A percentile compares a stretch with the other conserved stretches of the same genome.
These are phyloP conservation scores for Crossaster papposus DNA, from an alignment of 53 echinoderm and acorn worm species.

Conservation along the genomic window DNA sequence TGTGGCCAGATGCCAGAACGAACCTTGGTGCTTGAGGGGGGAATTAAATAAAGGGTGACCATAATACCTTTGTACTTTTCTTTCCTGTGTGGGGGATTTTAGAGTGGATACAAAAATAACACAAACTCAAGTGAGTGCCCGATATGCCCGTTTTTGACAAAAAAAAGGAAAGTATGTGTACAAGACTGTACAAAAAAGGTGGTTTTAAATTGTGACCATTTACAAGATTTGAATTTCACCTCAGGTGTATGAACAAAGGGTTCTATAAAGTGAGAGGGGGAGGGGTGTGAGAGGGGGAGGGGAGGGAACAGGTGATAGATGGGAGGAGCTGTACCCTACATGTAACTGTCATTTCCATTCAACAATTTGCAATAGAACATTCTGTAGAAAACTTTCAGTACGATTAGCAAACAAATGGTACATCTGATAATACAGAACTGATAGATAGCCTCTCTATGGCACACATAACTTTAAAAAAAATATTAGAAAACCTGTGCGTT, in stretches of 20 bases:
- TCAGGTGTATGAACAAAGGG: background rate
- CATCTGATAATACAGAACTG: too few species aligned
- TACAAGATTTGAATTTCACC: background rate
- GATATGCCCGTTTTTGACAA: background rate
- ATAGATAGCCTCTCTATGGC: too few species aligned
- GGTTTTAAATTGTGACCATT: background rate
- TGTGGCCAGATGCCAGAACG: constrained; percentile 19
- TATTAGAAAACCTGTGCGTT: background rate
- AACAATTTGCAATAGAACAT: too few species aligned
- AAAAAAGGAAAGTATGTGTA: background rate
- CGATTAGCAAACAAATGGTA: too few species aligned
- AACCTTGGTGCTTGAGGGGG: constrained; percentile 15
- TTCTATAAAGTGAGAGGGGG: background rate
- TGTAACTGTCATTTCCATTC: too few species aligned
- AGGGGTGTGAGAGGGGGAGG: too few species aligned
- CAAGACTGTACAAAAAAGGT: background rate
- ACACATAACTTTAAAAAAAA: background rate
- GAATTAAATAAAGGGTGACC: background rate
- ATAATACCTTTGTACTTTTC: constrained; percentile 50
- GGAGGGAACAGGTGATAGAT: too few species aligned
- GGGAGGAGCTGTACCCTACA: too few species aligned
- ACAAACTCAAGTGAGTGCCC: background rate
- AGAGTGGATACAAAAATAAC: constrained; percentile 37
- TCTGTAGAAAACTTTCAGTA: too few species aligned
- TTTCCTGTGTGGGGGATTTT: constrained; percentile 17